Percentiles rank a stretch among this genome's conserved stretches.
Evolutionary conservation across 1,140 invertebrate genomes (phyloP).

Genomic region (Halictus rubicundus): DNA sequence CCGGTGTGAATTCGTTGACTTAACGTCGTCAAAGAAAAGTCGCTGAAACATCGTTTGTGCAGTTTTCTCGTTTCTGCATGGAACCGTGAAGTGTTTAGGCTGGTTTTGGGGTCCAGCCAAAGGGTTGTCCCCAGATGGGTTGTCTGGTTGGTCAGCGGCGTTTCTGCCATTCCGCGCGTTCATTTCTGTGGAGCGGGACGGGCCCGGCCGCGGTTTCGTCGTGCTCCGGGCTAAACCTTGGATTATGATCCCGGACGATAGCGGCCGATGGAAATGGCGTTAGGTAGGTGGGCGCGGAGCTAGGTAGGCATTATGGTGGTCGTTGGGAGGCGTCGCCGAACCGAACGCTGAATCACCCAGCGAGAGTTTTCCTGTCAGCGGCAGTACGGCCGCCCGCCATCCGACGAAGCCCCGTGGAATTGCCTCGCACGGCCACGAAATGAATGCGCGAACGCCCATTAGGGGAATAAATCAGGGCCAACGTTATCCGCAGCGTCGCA

Average conservation of each 20-base stretch:
- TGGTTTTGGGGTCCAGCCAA: not conserved
- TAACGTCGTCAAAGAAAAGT: no score
- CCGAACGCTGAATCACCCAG: slow-evolving; percentile 80
- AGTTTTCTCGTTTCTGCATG: no score
- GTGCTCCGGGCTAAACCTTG: slow-evolving; percentile 62
- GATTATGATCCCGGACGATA: slow-evolving; percentile 69
- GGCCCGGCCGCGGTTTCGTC: slow-evolving; percentile 58
- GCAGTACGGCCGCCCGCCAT: slow-evolving; percentile 72
- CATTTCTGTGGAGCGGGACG: slow-evolving; percentile 18
- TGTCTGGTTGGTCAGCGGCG: not conserved
- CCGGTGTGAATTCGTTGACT: no score
- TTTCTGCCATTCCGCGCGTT: slow-evolving; percentile 20
- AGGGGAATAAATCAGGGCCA: slow-evolving; percentile 80
- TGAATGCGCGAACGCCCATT: slow-evolving; percentile 81
- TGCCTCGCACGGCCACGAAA: slow-evolving; percentile 77
- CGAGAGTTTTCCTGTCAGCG: slow-evolving; percentile 80
- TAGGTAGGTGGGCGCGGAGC: slow-evolving; percentile 59
- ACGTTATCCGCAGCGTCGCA: slow-evolving; percentile 79
- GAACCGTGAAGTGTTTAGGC: no score
- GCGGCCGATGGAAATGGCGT: slow-evolving; percentile 68
- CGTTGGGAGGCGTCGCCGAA: slow-evolving; percentile 80
- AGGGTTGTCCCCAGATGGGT: not conserved
- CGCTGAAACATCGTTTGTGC: no score
- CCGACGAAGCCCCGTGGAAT: slow-evolving; percentile 76
- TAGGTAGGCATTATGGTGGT: slow-evolving; percentile 76